Evolutionary conservation across 2,113 vertebrate species (phyloP).

Genomic region (Urocynchramus pylzowi): DNA sequence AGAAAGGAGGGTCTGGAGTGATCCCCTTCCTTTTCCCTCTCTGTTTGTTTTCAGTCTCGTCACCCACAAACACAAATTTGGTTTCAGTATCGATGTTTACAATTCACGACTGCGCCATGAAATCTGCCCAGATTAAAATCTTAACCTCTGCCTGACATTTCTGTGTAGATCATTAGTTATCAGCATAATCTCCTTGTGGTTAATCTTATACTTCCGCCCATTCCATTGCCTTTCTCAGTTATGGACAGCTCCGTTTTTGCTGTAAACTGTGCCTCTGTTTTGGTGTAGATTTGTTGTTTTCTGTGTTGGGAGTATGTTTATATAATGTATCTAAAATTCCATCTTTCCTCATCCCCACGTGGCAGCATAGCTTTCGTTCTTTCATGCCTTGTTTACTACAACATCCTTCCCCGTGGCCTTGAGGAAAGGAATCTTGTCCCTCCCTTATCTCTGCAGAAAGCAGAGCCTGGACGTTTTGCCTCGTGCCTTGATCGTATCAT

Average conservation of each 20-base stretch:
- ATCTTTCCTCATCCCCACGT: not conserved
- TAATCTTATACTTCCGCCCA: constrained; percentile 4
- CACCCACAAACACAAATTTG: not conserved
- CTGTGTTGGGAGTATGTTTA: not conserved
- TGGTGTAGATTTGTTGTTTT: not conserved
- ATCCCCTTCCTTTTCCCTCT: not conserved
- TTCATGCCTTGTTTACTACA: constrained; percentile 40
- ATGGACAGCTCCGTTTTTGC: not conserved
- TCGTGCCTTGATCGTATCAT: not conserved
- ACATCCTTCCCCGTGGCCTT: constrained; percentile 26
- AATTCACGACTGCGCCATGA: not conserved
- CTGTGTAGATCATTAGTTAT: constrained; percentile 51
- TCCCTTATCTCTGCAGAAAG: constrained; percentile 37
- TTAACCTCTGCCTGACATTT: constrained; percentile 52
- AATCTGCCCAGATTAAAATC: constrained; percentile 46
- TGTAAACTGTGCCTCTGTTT: not conserved
- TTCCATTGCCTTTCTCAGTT: not conserved
- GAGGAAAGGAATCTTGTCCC: not conserved
- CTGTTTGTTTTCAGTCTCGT: not conserved
- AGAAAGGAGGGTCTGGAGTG: not conserved
- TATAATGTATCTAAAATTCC: not conserved
- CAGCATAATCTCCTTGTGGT: constrained; percentile 49
- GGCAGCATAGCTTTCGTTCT: not conserved
- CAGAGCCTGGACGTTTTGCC: not conserved
- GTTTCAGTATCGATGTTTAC: not conserved